Percentiles rank a stretch among this genome's conserved stretches.
These are phyloP conservation scores for Oasisia sp. DNA, from an alignment of 2,888 invertebrate species.

Conservation along the genomic window DNA sequence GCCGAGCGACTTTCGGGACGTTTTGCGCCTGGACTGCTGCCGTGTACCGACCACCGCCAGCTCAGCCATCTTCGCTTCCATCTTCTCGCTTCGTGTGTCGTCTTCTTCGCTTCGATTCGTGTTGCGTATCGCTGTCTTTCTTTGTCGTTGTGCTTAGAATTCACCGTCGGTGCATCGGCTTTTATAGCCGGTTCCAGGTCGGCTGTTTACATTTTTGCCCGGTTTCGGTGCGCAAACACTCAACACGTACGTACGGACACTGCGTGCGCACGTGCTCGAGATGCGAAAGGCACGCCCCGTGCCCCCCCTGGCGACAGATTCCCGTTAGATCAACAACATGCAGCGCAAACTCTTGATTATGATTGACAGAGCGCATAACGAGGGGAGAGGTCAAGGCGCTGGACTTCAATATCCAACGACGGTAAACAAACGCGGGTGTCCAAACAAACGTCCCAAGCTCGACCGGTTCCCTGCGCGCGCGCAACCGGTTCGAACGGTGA, in stretches of 20 bases:
- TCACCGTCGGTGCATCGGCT: neutral
- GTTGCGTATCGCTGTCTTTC: neutral
- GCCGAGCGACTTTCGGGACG: neutral
- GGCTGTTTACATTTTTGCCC: slow-evolving; percentile 14
- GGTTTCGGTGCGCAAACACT: neutral
- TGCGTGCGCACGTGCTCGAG: slow-evolving; percentile 12
- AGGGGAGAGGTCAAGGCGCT: neutral
- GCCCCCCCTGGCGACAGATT: neutral
- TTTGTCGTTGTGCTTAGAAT: neutral
- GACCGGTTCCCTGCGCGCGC: neutral
- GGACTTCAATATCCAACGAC: neutral
- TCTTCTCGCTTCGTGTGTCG: neutral
- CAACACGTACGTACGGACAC: neutral
- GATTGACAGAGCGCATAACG: neutral
- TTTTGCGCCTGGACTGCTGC: neutral
- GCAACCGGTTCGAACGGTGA: neutral
- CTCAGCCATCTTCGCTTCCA: slow-evolving; percentile 17
- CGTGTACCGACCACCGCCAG: neutral
- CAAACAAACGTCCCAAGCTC: neutral
- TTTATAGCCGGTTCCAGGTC: neutral
- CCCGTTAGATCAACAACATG: neutral
- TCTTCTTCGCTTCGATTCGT: neutral
- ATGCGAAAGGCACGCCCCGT: neutral
- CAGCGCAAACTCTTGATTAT: neutral
- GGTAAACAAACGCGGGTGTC: neutral